Conservation (phyloP, 2,888 invertebrate genomes). For the Phragmatobia fuliginosa region DNA sequence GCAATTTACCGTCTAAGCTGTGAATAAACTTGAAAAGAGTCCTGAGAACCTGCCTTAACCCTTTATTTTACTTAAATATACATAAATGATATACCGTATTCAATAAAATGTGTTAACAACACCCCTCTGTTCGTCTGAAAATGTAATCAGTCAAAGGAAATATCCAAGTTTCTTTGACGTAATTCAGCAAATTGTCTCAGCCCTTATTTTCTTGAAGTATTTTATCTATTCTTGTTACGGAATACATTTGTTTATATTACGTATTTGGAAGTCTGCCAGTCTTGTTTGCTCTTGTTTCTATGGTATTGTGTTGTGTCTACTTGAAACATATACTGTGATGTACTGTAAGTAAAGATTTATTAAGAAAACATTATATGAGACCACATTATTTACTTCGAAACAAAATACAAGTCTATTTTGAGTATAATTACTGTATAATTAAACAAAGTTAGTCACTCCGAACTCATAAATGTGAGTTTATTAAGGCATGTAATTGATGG, state of each 20-base stretch:
- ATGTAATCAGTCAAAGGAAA: conserved; percentile 24
- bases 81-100: conserved; percentile 5
- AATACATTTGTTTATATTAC: conserved; percentile 36
- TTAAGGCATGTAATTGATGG: no score
- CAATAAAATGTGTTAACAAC: conserved; percentile 9
- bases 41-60: no score
- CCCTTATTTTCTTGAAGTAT: conserved; percentile 28
- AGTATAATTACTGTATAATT: no score
- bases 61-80: neutral
- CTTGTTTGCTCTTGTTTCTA: conserved; percentile 30
- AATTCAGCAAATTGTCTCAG: conserved; percentile 20
- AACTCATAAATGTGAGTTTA: no score
- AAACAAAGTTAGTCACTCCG: no score
- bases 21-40: neutral
- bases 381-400: neutral
- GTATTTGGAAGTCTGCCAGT: conserved; percentile 48
- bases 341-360: neutral
- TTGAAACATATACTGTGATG: conserved; percentile 16
- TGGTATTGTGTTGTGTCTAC: conserved; percentile 27
- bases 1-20: neutral
- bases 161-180: conserved; percentile 17
- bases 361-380: neutral
- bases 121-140: neutral
- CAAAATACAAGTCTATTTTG: neutral
- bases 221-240: conserved; percentile 28